Evolutionary conservation across 2,888 invertebrate species (phyloP).

Genomic region (Hyposoter dolosus): DNA sequence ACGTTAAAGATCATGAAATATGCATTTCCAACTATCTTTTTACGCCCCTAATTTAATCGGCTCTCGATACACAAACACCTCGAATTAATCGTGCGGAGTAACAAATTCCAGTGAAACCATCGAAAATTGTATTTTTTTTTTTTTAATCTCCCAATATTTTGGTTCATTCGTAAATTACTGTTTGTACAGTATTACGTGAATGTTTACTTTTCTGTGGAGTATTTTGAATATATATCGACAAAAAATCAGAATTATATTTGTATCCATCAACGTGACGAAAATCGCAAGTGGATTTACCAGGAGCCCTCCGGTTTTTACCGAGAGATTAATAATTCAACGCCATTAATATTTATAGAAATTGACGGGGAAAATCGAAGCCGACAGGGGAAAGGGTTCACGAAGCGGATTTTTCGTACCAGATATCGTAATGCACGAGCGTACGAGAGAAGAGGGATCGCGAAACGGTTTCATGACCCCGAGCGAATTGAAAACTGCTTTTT

Average conservation of each 20-base stretch:
- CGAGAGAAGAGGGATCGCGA: slow-evolving; percentile 8
- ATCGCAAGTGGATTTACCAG: slow-evolving; percentile 24
- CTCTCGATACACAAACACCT: not conserved
- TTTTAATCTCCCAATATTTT: not conserved
- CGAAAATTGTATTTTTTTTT: not conserved
- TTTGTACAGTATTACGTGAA: not conserved
- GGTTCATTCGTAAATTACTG: not conserved
- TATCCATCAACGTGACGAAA: slow-evolving; percentile 20
- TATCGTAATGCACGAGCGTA: not conserved
- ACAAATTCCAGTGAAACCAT: not conserved
- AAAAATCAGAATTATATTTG: not conserved
- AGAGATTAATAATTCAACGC: slow-evolving; percentile 58
- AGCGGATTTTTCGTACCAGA: slow-evolving; percentile 25
- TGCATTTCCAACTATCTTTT: not conserved
- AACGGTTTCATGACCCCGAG: slow-evolving; percentile 13
- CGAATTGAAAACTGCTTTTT: not conserved
- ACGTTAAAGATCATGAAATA: not conserved
- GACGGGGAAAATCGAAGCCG: slow-evolving; percentile 34
- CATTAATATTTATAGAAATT: slow-evolving; percentile 63
- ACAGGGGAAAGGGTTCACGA: slow-evolving; percentile 36
- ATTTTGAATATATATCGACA: not conserved
- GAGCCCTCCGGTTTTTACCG: slow-evolving; percentile 17
- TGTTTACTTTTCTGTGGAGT: not conserved
- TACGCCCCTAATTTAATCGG: not conserved
- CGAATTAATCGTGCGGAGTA: not conserved